A percentile compares a stretch with the other conserved stretches of the same genome.
Conservation (phyloP, 2,797 vertebrate genomes). For the Potorous gilbertii region DNA sequence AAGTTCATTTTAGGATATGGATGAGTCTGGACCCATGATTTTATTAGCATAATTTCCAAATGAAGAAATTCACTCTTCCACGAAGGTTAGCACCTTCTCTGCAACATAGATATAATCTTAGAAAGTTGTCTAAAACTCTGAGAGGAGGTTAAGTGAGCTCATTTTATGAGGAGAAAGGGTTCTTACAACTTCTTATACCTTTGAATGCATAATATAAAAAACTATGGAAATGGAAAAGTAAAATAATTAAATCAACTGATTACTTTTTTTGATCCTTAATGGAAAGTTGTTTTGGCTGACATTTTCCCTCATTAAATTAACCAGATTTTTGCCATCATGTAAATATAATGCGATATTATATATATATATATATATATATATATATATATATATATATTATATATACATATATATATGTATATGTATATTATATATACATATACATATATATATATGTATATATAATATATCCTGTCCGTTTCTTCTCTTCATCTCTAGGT, state of each 20-base stretch:
- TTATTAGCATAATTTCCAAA: not conserved
- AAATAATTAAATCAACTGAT: not conserved
- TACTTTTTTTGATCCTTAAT: not conserved
- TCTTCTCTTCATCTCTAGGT: not conserved
- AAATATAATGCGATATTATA: too few species aligned
- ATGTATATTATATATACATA: too few species aligned
- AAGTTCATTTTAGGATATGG: not conserved
- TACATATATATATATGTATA: too few species aligned
- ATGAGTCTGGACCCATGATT: not conserved
- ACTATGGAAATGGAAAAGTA: not conserved
- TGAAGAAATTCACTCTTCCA: not conserved
- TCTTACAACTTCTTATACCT: not conserved
- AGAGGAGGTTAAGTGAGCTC: not conserved
- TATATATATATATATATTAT: too few species aligned
- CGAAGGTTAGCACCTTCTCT: not conserved
- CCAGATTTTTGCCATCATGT: not conserved
- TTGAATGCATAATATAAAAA: not conserved
- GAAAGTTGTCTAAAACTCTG: not conserved
- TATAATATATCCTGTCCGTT: not conserved
- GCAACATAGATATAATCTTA: not conserved
- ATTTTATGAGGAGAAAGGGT: not conserved
- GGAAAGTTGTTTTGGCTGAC: not conserved
- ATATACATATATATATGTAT: too few species aligned
- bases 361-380: too few species aligned
- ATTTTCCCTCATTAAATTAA: not conserved